Conservation (phyloP, 2,113 vertebrate species). For the Megaceryle torquata region DNA sequence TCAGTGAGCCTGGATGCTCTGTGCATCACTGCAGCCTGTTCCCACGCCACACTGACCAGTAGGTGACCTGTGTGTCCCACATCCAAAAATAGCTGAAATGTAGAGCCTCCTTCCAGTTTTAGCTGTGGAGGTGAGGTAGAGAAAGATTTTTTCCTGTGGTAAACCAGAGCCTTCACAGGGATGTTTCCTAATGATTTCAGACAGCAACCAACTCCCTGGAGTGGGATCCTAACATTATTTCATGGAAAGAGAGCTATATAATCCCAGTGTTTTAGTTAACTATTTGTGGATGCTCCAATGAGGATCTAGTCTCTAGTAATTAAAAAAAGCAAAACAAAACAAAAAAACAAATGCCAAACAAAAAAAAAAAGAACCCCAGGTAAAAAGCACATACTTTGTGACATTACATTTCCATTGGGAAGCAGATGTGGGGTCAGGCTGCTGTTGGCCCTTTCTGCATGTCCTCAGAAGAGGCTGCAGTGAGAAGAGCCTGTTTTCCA, state of each 20-base stretch:
- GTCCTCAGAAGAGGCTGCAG: not conserved
- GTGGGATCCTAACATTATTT: not conserved
- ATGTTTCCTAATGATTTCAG: not conserved
- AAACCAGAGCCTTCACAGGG: not conserved
- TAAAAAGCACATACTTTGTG: not conserved
- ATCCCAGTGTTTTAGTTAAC: not conserved
- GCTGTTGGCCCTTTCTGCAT: not conserved
- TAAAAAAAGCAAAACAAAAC: not conserved
- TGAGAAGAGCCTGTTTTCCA: not conserved
- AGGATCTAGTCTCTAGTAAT: not conserved
- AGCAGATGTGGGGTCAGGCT: not conserved
- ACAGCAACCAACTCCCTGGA: not conserved
- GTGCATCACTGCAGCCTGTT: not conserved
- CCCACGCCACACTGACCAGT: not conserved
- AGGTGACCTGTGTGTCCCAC: not conserved
- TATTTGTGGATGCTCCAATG: not conserved
- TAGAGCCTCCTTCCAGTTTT: not conserved
- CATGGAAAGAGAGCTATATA: not conserved
- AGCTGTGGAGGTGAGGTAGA: not conserved
- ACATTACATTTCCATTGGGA: not conserved
- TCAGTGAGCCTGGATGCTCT: not conserved
- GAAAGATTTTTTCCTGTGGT: not conserved
- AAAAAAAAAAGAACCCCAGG: fast-evolving
- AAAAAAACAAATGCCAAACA: too few species aligned
- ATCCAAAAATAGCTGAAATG: not conserved